Evolutionary conservation across 2,113 vertebrate species (phyloP).

Genomic region (Glaucomys volans): DNA sequence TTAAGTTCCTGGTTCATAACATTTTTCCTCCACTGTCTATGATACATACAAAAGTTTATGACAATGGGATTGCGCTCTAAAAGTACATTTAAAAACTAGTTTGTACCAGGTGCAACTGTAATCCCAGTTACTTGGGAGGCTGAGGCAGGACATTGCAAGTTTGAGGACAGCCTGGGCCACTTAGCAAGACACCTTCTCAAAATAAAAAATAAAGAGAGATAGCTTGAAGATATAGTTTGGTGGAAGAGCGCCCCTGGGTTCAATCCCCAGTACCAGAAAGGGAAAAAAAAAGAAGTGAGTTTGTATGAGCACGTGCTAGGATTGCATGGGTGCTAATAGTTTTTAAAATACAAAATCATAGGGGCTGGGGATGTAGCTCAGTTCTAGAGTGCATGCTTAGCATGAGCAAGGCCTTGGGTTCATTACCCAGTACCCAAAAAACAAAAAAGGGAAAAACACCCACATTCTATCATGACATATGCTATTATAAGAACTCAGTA

Average conservation of each 20-base stretch:
- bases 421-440: not conserved
- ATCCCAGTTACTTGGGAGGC: not conserved
- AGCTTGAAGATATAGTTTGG: not conserved
- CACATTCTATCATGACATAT: not conserved
- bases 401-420: not conserved
- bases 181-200: not conserved
- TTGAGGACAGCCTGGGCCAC: not conserved
- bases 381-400: not conserved
- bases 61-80: not conserved
- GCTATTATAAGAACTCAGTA: not conserved
- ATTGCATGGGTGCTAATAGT: not conserved
- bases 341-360: not conserved
- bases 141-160: not conserved
- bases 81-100: not conserved
- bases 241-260: not conserved
- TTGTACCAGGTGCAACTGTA: not conserved
- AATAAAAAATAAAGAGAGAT: not conserved
- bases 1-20: not conserved
- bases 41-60: not conserved
- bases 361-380: not conserved
- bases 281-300: not conserved
- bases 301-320: not conserved
- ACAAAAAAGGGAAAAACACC: too few species aligned
- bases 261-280: not conserved
- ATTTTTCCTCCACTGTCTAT: not conserved